Conservation (phyloP, 2,797 vertebrate genomes). For the Poeciliopsis presidionis region DNA sequence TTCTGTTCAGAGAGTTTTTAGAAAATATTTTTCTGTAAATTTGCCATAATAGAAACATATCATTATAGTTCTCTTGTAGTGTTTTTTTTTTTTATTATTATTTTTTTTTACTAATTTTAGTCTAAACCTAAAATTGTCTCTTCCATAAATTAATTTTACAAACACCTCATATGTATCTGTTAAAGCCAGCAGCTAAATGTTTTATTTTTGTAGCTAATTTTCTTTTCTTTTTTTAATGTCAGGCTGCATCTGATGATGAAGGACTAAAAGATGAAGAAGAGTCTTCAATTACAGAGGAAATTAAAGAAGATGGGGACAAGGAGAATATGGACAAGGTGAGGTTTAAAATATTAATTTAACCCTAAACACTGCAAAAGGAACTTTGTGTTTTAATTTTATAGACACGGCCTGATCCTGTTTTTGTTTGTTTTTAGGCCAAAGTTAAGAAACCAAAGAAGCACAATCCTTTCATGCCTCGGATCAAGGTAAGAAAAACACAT, state of each 20-base stretch:
- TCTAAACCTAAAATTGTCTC: background rate
- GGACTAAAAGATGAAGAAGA: slow-evolving; percentile 39
- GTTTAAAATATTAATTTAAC: background rate
- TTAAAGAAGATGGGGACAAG: slow-evolving; percentile 35
- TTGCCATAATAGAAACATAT: too few species aligned
- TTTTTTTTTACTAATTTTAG: background rate
- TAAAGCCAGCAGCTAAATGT: background rate
- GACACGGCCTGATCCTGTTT: background rate
- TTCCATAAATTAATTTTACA: background rate
- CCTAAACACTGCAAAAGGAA: background rate
- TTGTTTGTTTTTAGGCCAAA: slow-evolving; percentile 52
- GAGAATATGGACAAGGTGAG: slow-evolving; percentile 51
- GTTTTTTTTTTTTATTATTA: too few species aligned
- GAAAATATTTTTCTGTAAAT: background rate
- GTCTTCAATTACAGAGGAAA: slow-evolving; percentile 38
- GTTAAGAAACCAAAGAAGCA: slow-evolving; percentile 63
- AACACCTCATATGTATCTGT: background rate
- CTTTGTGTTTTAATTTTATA: too few species aligned
- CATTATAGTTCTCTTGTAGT: background rate
- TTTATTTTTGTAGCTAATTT: background rate
- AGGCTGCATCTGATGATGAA: slow-evolving; percentile 63
- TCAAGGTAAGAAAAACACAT: slow-evolving; percentile 60
- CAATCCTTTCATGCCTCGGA: slow-evolving; percentile 73
- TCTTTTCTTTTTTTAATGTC: slow-evolving; percentile 1
- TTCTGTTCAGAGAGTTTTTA: background rate